Percentiles rank a stretch among this genome's conserved stretches.
Evolutionary conservation across 2,888 invertebrate genomes (phyloP).

Genomic region (Mythimna impura): DNA sequence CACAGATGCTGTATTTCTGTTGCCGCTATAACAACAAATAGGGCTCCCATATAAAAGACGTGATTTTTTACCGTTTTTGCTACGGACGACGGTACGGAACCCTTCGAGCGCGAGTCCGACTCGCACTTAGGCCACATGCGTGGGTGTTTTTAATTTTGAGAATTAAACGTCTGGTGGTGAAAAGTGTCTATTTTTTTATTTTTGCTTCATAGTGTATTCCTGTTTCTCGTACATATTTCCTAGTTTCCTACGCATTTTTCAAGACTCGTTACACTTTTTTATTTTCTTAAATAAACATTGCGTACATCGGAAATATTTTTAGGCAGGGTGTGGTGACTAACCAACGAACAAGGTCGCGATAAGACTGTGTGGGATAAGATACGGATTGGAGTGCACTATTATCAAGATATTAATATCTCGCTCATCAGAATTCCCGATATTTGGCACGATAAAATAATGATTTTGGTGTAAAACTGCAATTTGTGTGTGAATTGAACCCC

Average conservation of each 20-base stretch:
- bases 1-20: too few species aligned
- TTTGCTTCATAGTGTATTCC: background rate
- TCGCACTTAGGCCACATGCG: too few species aligned
- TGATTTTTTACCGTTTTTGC: too few species aligned
- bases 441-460: background rate
- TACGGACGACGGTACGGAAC: too few species aligned
- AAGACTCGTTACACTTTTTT: slow-evolving; percentile 9
- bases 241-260: slow-evolving; percentile 1
- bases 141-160: too few species aligned
- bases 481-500: background rate
- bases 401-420: slow-evolving; percentile 30
- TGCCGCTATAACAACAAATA: too few species aligned
- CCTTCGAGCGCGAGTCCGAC: too few species aligned
- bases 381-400: slow-evolving; percentile 40
- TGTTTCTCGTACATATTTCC: background rate
- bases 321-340: slow-evolving; percentile 42
- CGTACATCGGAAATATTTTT: slow-evolving; percentile 17
- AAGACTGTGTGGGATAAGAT: slow-evolving; percentile 48
- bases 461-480: background rate
- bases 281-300: slow-evolving; percentile 36
- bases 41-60: too few species aligned
- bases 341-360: slow-evolving; percentile 51
- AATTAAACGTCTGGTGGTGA: too few species aligned
- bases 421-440: slow-evolving; percentile 10
- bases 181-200: too few species aligned